Conservation (phyloP, 1,140 invertebrate species). For the Sipha flava region DNA sequence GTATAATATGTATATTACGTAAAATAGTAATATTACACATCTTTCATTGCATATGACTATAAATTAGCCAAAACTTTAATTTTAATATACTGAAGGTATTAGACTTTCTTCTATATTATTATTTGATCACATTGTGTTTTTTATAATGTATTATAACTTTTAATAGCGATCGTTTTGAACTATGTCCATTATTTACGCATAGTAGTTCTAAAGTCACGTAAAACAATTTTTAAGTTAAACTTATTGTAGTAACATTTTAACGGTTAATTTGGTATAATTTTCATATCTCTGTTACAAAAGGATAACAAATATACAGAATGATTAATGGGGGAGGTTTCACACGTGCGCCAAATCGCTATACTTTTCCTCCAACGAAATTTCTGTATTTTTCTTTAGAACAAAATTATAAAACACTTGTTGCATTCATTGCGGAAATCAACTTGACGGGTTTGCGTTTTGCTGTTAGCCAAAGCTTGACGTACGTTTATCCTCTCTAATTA, state of each 20-base stretch:
- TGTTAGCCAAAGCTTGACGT: not conserved
- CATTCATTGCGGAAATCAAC: not conserved
- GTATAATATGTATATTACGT: no score
- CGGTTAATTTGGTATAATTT: not conserved
- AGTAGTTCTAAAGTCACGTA: no score
- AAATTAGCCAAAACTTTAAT: no score
- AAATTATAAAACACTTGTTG: constrained; percentile 4
- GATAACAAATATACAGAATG: no score
- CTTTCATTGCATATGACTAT: no score
- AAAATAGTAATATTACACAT: no score
- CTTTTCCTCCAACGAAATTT: not conserved
- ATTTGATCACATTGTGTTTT: no score
- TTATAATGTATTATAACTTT: not conserved
- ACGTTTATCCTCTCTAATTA: constrained; percentile 19
- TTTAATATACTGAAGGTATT: no score
- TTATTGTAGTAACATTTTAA: no score
- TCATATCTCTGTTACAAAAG: not conserved
- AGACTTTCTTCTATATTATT: no score
- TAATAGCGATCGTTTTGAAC: not conserved
- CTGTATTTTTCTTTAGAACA: not conserved
- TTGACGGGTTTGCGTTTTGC: not conserved
- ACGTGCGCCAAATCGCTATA: not conserved
- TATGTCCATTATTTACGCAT: no score
- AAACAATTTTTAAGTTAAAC: no score
- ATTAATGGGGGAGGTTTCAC: not conserved